Evolutionary conservation across 2,113 vertebrate species (phyloP).

Genomic region (Amazona guildingii): DNA sequence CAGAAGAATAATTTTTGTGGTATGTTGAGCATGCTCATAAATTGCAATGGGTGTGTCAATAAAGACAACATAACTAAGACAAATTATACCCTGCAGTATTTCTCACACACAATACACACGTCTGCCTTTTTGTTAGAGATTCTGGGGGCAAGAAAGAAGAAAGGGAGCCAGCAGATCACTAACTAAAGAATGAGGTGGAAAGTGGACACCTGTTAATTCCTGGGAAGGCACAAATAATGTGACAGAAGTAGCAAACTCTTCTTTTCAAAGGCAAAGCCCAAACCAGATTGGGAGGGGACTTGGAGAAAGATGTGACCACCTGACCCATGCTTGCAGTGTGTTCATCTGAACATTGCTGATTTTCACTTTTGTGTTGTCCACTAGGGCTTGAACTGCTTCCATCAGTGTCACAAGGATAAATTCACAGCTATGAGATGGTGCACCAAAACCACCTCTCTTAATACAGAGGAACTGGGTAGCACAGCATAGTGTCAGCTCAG

Average conservation of each 20-base stretch:
- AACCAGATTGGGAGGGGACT: neutral
- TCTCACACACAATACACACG: neutral
- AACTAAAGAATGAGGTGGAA: neutral
- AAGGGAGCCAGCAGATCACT: neutral
- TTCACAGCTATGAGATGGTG: neutral
- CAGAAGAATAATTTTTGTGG: neutral
- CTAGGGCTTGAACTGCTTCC: neutral
- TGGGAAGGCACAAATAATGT: neutral
- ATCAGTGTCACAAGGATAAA: neutral
- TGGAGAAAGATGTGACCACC: neutral
- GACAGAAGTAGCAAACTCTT: neutral
- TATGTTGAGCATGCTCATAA: neutral
- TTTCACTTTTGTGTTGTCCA: neutral
- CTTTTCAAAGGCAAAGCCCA: neutral
- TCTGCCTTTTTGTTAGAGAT: neutral
- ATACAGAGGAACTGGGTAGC: neutral
- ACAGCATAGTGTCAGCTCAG: neutral
- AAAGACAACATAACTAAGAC: neutral
- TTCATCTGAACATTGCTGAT: neutral
- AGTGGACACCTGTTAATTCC: neutral
- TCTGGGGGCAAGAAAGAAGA: neutral
- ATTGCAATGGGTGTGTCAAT: neutral
- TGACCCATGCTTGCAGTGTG: neutral
- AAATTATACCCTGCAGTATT: neutral
- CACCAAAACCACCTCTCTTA: neutral